Conservation (phyloP, 2,888 invertebrate genomes). For the Macropis europaea region DNA sequence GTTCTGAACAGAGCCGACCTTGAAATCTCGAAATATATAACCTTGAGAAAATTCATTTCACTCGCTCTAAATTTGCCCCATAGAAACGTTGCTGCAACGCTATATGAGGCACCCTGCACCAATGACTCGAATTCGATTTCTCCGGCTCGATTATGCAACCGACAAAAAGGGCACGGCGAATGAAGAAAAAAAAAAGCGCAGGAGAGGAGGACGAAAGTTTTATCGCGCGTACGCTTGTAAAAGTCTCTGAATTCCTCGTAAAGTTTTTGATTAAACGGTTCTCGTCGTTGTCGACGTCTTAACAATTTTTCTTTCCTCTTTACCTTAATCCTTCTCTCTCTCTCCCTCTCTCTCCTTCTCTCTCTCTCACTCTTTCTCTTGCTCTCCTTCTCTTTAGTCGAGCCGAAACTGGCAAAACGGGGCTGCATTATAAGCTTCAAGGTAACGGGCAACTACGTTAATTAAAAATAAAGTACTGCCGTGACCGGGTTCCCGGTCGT, state of each 20-base stretch:
- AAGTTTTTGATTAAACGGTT: constrained; percentile 39
- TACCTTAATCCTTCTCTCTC: background rate
- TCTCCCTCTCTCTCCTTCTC: background rate
- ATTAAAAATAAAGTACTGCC: constrained; percentile 55
- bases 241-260: constrained; percentile 39
- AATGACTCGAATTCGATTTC: no score
- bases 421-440: constrained; percentile 46
- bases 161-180: no score
- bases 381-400: background rate
- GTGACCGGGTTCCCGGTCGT: constrained; percentile 38
- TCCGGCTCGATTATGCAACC: no score
- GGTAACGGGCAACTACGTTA: constrained; percentile 53
- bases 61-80: no score
- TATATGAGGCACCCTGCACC: no score
- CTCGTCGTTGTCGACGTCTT: constrained; percentile 35
- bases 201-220: background rate
- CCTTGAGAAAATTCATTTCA: no score
- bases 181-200: no score
- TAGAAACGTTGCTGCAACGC: no score
- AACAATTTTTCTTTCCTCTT: constrained; percentile 17
- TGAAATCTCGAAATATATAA: no score
- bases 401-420: constrained; percentile 3
- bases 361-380: background rate
- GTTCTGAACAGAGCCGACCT: no score
- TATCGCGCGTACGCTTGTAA: constrained; percentile 34